Base-by-base conservation (phyloP, 2,797 vertebrate species). In the Sebastes diploproa region DNA sequence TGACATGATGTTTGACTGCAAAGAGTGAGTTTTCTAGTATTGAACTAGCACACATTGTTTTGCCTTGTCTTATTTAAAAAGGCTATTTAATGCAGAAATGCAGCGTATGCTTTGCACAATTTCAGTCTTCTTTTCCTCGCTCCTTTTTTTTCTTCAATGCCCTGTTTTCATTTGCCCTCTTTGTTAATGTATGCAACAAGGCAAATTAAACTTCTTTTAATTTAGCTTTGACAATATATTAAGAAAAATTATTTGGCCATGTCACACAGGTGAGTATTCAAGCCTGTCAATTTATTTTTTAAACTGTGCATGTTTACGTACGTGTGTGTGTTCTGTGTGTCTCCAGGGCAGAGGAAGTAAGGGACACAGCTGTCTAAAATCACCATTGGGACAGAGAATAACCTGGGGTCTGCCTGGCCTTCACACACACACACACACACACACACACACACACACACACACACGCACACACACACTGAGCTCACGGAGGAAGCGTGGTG, bases 321-420 rank as follows among this genome's bases (percentile, higher is more conserved):
- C 59, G 63, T 81, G 54, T 77, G 56, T 89, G 70, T 82, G 80
- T 60, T 70, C 4, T 66, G 58, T 78, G 70, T 87, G 87, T 90
- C 86, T 92, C 83, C 72, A 72, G 83, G 86, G 86, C 70, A 76
- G 86, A 89, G 65, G 84, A 88, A 91, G 82, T 85, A 72, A 85
- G 82, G 91, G 91, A 89, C 92, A 93, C 95, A 95, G 93, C 95
- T 95, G 93, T 92, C 78, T 92, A 85, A 88, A 88, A 84, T 85
- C 86, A 91, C 88, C 88, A 88, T 30, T 86, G 90, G 89, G 88
- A 89, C 84, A 79, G 64, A 89, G 84, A 82, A 88, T 90, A 94
- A 93, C 91, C 92, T 84, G 84, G 78, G 91, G 91, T 92, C 77
- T 81, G 69, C 73, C 63, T 88, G 81, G 81, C 89, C 84, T 60